phyloP scores from a whole-genome alignment of 2,888 invertebrate species.

The Microplitis deprimator region DNA sequence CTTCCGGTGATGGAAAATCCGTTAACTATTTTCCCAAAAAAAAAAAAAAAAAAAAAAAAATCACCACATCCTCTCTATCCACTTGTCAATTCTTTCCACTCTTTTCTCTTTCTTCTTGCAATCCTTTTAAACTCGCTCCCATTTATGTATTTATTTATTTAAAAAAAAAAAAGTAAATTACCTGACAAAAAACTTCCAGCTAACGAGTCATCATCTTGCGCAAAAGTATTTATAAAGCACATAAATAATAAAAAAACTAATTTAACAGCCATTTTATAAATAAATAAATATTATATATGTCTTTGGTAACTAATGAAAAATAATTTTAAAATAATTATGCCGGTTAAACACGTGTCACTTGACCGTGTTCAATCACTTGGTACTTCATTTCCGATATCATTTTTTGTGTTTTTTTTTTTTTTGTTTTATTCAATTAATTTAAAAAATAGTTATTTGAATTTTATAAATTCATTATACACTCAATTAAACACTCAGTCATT shows the following conservation, averaged over 20 bases:
- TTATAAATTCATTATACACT: no score
- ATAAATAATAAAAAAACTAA: conserved; percentile 56
- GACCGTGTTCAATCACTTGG: conserved; percentile 62
- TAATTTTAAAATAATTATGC: conserved; percentile 6
- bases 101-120: not conserved
- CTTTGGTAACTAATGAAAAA: conserved; percentile 28
- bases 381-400: conserved; percentile 67
- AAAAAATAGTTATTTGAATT: not conserved
- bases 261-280: conserved; percentile 18
- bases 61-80: not conserved
- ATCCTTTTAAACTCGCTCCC: no score
- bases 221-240: conserved; percentile 52
- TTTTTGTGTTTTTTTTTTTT: conserved; percentile 18
- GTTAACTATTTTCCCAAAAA: conserved; percentile 15
- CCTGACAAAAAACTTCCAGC: conserved; percentile 88
- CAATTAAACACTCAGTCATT: no score
- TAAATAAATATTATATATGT: conserved; percentile 21
- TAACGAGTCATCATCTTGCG: conserved; percentile 80
- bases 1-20: conserved; percentile 43
- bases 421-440: not conserved
- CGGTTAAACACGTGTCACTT: conserved; percentile 52
- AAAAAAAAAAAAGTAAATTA: conserved; percentile 62
- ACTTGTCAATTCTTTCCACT: not conserved
- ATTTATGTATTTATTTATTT: no score
- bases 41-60: not conserved